Base-by-base conservation (phyloP, 2,113 vertebrate species). In the Anarrhichthys ocellatus region DNA sequence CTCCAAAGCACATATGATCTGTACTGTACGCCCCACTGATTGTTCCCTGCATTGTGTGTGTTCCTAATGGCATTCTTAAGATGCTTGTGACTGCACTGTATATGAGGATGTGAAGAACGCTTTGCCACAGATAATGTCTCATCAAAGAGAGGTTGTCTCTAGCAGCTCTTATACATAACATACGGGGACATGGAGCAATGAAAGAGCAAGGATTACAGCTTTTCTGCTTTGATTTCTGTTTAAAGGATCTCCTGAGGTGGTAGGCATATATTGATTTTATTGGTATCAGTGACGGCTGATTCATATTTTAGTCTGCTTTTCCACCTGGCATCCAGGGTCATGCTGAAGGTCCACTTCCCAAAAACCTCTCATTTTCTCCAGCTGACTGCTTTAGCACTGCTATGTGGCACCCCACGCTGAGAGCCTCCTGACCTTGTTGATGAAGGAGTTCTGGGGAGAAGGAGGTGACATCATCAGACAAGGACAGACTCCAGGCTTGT, bases 271-370 rank as follows among this genome's bases (percentile, higher is more conserved):
- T 76, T 85, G 80, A 29, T 84, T 85, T 82, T 65, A 91, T 89
- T 90, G 73, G 85, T 92, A 93, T 93, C 92, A 89, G 93, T 93
- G 93, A 81, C 69, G 63, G 83, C 76, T 76, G 62, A 88, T 95
- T 82, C 93, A 95, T 94, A 91, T 93, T 95, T 94, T 86, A 94
- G 58, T 87, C 71, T 56, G 76, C 82, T 87, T 81, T 91, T 92
- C 85, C 84, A 79, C 87, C 82, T 90, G 54, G 52, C 82, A 74
- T 89, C 85, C 78, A 86, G 90, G 91, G 91, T 95, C 92, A 91
- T 67, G 48, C 65, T 89, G 87, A 93, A 93, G 92, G 93, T 91
- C 82, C 84, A 69, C 87, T 81, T 85, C 88, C 88, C 80, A 62
- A 91, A 88, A 89, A 91, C 81, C 74, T 73, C 44, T 86, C 81